Conservation (phyloP, 2,888 invertebrate genomes). For the Nemotelus nigrinus region DNA sequence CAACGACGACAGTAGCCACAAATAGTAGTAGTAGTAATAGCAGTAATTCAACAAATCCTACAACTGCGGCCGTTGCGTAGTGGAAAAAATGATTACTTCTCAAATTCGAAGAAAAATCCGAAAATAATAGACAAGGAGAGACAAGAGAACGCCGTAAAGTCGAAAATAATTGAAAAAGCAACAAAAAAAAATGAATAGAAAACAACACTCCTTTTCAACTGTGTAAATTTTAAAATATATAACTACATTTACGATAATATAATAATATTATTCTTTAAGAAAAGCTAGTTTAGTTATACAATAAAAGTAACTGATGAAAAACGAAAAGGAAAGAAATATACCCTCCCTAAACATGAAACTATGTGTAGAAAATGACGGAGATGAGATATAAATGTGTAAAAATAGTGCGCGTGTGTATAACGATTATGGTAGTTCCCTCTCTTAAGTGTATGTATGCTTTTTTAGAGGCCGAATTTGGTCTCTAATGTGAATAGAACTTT, state of each 20-base stretch:
- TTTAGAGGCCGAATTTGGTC: neutral
- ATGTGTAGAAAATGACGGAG: neutral
- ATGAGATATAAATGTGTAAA: slow-evolving; percentile 22
- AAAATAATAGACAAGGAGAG: neutral
- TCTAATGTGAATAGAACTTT: neutral
- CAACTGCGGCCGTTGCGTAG: slow-evolving; percentile 65
- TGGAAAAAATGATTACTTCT: slow-evolving; percentile 56
- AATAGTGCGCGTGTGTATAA: slow-evolving; percentile 23
- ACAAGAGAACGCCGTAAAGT: neutral
- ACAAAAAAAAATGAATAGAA: neutral
- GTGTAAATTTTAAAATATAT: slow-evolving; percentile 23
- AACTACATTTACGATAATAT: slow-evolving; percentile 15
- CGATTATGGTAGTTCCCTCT: slow-evolving; percentile 17
- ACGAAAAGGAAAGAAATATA: neutral
- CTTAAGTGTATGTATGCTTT: slow-evolving; percentile 14
- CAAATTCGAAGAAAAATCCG: slow-evolving; percentile 8
- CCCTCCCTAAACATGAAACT: slow-evolving; percentile 3
- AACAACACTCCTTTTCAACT: slow-evolving; percentile 21
- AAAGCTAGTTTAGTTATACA: slow-evolving; percentile 25
- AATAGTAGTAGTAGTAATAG: slow-evolving; percentile 50
- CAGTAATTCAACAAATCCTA: slow-evolving; percentile 57
- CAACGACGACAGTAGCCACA: slow-evolving; percentile 45
- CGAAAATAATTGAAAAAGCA: slow-evolving; percentile 4
- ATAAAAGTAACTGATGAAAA: neutral
- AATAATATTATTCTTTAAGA: slow-evolving; percentile 25